Evolutionary conservation across 2,888 invertebrate species (phyloP).

Genomic region (Gastrophysa polygoni): DNA sequence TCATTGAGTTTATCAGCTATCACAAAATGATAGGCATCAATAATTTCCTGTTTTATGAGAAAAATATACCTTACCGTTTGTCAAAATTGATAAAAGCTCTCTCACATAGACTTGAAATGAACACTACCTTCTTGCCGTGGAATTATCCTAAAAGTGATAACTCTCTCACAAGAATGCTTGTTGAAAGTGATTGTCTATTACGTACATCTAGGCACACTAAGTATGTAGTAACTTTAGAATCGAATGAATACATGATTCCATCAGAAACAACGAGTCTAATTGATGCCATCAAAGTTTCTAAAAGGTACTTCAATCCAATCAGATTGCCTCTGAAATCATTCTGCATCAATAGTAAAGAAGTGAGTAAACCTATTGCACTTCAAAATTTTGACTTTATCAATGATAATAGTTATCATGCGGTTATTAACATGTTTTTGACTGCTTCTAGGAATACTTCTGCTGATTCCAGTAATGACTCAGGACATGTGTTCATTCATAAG

Average conservation of each 20-base stretch:
- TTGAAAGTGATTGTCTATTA: constrained; percentile 70
- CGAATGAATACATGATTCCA: constrained; percentile 72
- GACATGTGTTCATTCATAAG: constrained; percentile 50
- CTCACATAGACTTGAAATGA: constrained; percentile 53
- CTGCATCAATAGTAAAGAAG: constrained; percentile 47
- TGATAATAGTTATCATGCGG: constrained; percentile 45
- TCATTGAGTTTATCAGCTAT: constrained; percentile 71
- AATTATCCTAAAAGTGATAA: constrained; percentile 67
- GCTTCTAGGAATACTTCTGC: constrained; percentile 36
- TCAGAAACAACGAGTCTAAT: constrained; percentile 62
- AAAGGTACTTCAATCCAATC: constrained; percentile 45
- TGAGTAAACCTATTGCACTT: constrained; percentile 50
- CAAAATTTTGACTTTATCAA: constrained; percentile 50
- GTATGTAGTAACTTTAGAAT: constrained; percentile 64
- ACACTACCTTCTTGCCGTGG: constrained; percentile 66
- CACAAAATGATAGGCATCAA: constrained; percentile 71
- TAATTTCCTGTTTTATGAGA: constrained; percentile 71
- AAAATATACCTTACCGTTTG: constrained; percentile 59
- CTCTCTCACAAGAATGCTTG: constrained; percentile 57
- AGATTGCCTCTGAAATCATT: constrained; percentile 52
- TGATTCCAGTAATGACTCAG: constrained; percentile 44
- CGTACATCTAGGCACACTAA: constrained; percentile 62
- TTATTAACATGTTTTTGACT: constrained; percentile 44
- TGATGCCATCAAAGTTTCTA: constrained; percentile 55
- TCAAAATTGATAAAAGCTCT: constrained; percentile 56